Base-by-base conservation (phyloP, 2,888 invertebrate species). In the Microctonus hyperodae region DNA sequence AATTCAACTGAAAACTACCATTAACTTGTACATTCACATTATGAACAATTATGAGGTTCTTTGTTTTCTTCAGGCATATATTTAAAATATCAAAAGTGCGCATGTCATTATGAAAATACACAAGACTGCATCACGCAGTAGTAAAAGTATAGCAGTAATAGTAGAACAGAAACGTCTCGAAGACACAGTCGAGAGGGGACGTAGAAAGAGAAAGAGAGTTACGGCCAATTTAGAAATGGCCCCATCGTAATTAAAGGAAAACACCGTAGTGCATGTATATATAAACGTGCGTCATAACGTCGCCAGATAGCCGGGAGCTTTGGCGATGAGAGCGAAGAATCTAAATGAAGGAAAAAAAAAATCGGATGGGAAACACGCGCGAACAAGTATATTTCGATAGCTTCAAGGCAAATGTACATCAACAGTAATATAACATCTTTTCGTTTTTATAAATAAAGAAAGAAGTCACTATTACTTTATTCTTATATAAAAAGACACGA, bases 141-240 rank as follows among this genome's bases (percentile, higher is more conserved):
- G 55, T 16, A 31, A 20, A n/a, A n/a, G n/a, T n/a, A n/a, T 23
- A n/a, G 11, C 28, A n/a, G 13, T 6, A 31, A 31, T 55, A n/a
- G 28, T 4, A 31, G 51, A 51, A n/a, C 11, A n/a, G 9, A 55
- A 55, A 59, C 48, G 65, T 67, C 67, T 53, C 33, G 72, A 73
- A 76, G 44, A 51, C 69, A 64, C 51, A 69, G 66, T 59, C 66
- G 50, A 65, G 63, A 59, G 64, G 40, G 40, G n/a, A n/a, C n/a
- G n/a, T n/a, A n/a, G n/a, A n/a, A n/a, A n/a, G n/a, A n/a, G n/a
- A 44, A n/a, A 16, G 68, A 70, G 77, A 78, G 74, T 76, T 76
- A 79, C 74, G 69, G 73, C 74, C 76, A 78, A 80, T 78, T 78
- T 77, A 73, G 74, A 77, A 79, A 78, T 78, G 76, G 74, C 75